phyloP scores from a whole-genome alignment of 2,797 vertebrate species.

The Chaunax sp. region DNA sequence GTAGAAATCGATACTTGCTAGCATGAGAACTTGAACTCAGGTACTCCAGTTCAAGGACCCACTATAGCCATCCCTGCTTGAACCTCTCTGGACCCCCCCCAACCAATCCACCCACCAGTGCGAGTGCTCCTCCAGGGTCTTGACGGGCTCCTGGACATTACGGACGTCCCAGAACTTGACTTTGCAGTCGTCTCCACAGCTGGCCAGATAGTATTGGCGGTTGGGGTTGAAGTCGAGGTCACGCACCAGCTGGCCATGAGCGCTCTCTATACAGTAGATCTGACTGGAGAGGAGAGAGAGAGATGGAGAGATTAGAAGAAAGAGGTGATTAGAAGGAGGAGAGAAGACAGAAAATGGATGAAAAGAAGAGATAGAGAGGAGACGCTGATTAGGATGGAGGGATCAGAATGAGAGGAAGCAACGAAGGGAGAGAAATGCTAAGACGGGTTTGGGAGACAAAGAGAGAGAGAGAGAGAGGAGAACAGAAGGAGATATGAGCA shows the following conservation, averaged over 20 bases:
- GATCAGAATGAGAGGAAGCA: constrained; percentile 35
- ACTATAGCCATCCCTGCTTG: background rate
- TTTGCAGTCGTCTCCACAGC: constrained; percentile 98
- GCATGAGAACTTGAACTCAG: constrained; percentile 6
- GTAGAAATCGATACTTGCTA: background rate
- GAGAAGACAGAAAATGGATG: constrained; percentile 2
- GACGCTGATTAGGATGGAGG: constrained; percentile 25
- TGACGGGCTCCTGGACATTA: constrained; percentile 91
- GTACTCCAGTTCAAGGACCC: constrained; percentile 20
- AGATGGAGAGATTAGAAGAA: background rate
- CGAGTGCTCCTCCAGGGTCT: constrained; percentile 95
- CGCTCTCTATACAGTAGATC: constrained; percentile 97
- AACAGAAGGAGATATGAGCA: constrained; percentile 52
- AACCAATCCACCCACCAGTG: constrained; percentile 86
- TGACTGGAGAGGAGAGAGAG: constrained; percentile 84
- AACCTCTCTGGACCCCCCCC: background rate
- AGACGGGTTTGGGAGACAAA: background rate
- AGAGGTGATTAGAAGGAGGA: constrained; percentile 6
- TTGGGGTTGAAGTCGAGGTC: constrained; percentile 99
- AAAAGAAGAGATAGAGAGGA: constrained; percentile 14
- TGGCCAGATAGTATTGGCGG: constrained; percentile 97
- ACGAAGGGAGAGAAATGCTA: constrained; percentile 12
- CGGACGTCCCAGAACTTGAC: constrained; percentile 99
- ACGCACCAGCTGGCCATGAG: constrained; percentile 96
- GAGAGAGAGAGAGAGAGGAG: constrained; percentile 30